Evolutionary conservation across 2,797 vertebrate genomes (phyloP), one percentile per base, ranked within the genome.

Genomic region (Trachurus trachurus): DNA sequence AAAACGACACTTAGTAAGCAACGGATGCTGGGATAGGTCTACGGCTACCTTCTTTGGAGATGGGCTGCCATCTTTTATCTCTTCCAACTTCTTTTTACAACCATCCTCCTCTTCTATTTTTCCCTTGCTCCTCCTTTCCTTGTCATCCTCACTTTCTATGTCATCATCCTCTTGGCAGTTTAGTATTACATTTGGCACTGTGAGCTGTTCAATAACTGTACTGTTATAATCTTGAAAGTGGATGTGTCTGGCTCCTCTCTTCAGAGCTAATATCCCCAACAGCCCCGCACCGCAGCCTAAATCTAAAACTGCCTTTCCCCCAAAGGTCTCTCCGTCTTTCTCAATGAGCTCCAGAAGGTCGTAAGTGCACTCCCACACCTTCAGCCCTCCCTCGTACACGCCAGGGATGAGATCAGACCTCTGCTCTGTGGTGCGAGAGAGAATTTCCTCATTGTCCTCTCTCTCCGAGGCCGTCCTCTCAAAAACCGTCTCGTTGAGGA

Each of bases 281-380:
- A 99, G 88, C 0, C 98, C 98, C 0, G 98, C 96, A 45, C 98
- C 98, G 0, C 98, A 99, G 81, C 98, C 98, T 71, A 99, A 94
- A 89, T 99, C 98, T 87, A 99, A 29, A 9, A 99, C 96, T 0
- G 75, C 84, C 90, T 96, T 97, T 19, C 94, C 93, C 49, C 88
- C 56, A 77, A 99, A 97, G 0, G 90, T 91, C 82, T 96, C 91
- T 16, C 91, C 88, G 10, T 96, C 90, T 71, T 93, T 93, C 0
- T 95, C 94, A 40, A 98, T 78, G 87, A 96, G 96, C 72, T 94
- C 91, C 21, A 99, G 74, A 12, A 99, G 96, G 87, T 99, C 98
- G 45, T 97, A 97, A 0, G 98, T 99, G 91, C 98, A 98, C 88
- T 99, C 98, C 98, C 98, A 99, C 86, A 99, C 96, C 92, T 97